A percentile compares a stretch with the other conserved stretches of the same genome.
These are phyloP conservation scores for Drosophila sordidula DNA, from an alignment of 2,888 invertebrate species.

Conservation along the genomic window DNA sequence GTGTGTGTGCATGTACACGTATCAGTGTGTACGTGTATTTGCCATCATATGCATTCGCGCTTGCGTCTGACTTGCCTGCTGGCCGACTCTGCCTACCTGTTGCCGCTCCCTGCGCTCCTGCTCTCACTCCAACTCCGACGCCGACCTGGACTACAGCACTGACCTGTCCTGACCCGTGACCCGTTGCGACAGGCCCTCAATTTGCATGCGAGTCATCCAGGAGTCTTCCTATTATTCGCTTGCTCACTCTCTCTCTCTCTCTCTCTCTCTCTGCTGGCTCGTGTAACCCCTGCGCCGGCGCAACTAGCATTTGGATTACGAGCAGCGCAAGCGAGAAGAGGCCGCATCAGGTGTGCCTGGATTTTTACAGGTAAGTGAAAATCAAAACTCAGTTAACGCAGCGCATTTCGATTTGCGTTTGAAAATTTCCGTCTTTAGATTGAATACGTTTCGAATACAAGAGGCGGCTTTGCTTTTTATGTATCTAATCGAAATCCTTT, in stretches of 20 bases:
- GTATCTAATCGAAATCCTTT: conserved; percentile 26
- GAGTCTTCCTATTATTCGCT: conserved; percentile 1
- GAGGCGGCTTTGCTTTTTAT: neutral
- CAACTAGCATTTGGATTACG: conserved; percentile 38
- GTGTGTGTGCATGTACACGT: conserved; percentile 1
- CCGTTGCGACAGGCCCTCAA: conserved; percentile 39
- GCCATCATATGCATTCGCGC: neutral
- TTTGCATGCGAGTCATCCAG: conserved; percentile 20
- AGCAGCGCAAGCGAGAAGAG: conserved; percentile 2
- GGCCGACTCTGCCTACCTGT: conserved; percentile 10
- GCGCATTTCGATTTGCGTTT: conserved; percentile 22
- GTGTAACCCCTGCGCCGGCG: conserved; percentile 14
- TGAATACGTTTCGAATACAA: conserved; percentile 35
- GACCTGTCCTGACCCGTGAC: conserved; percentile 49
- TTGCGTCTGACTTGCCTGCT: neutral
- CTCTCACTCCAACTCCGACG: conserved; percentile 1
- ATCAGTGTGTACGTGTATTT: neutral
- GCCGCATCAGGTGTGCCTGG: conserved; percentile 2
- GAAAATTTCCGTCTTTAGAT: conserved; percentile 43
- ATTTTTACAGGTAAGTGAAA: conserved; percentile 49
- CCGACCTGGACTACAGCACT: conserved; percentile 25
- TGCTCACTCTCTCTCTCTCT: neutral
- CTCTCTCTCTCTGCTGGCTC: neutral
- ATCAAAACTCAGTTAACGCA: conserved; percentile 9
- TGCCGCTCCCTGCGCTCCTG: conserved; percentile 10